Evolutionary conservation across 2,797 vertebrate species (phyloP), one percentile per base, ranked within the genome.

Genomic region (Morus bassanus): DNA sequence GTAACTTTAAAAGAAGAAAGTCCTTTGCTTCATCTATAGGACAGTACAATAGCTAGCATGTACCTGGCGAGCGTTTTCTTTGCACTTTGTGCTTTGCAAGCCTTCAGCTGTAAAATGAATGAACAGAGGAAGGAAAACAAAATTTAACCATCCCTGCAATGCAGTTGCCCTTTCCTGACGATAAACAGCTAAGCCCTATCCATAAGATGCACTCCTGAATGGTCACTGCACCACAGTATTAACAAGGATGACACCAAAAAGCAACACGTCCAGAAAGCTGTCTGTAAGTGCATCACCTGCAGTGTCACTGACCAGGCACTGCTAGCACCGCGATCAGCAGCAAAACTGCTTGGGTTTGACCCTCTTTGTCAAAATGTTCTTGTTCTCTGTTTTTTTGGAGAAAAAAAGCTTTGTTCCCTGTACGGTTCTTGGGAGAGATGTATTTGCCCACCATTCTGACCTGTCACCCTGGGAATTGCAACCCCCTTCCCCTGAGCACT

Each of bases 251-350:
- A 37, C 31, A 30, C 41, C 50, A 48, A 48, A 81, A 31, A 27
- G 75, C 22, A 45, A 7, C 2, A 3, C 8, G 7, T 25, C 57
- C 48, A 46, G 48, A 85, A 85, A 85, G 30, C n/a, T 72, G 14
- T 30, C 41, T 43, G 30, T 35, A 33, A 54, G 22, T 13, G 28
- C 7, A 3, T 73, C 21, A 27, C 15, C 22, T 6, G 27, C 57
- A 37, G 31, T 0, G 0, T 46, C 50, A 5, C 46, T n/a, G 45
- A 14, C 48, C 11, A 25, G 59, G 41, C 0, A 0, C 45, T 3
- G 2, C 54, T 23, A 15, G 28, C 27, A 18, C 4, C 0, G 8
- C 53, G 30, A 23, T 45, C 43, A 59, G 43, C 61, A 57, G 60
- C 23, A 51, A 60, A 84, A 51, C 24, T 59, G 13, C 35, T 70